Evolutionary conservation across 1,140 invertebrate species (phyloP), one percentile per base, ranked within the genome.

Genomic region (Caerostris darwini): DNA sequence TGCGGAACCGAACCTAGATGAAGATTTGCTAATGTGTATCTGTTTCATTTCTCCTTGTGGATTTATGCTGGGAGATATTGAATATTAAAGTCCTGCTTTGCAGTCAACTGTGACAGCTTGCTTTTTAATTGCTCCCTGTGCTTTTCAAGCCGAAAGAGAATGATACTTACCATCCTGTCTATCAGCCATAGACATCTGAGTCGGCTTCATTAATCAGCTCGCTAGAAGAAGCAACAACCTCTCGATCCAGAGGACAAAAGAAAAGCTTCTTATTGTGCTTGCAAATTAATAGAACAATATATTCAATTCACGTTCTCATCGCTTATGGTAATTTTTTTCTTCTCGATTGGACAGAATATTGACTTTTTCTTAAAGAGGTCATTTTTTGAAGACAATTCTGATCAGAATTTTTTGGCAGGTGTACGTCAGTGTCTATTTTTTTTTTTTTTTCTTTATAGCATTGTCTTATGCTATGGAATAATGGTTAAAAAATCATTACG

Each of bases 231-330:
- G 71, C 71, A 77, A 77, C 71, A 77, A 77, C 71, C 71, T 77
- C 53, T 53, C 19, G 34, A 5, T 34, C 3, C 19, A 12, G 34
- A 10, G 50, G 71, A 77, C 19, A 34, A 77, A 77, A 50, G 34
- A 50, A 53, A 34, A 7, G 3, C 10, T 77, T 77, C 34, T 53
- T 50, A 53, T 50, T 77, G 71, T 77, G 71, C 71, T 34, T 34
- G 71, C 71, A 77, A 77, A 53, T 77, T 77, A 77, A 77, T 77
- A 77, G 71, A 77, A 77, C 71, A 77, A 77, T 77, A 50, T 50
- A 77, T 77, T 77, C 34, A 77, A 77, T 77, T 77, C 71, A 77
- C 50, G 71, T 77, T 77, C 19, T 34, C 71, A 53, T 77, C 71
- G 71, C 71, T 10, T 14, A 8, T 4, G 14, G 61, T 64, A 64